Percentiles rank a stretch among this genome's conserved stretches.
Evolutionary conservation across 2,113 vertebrate species (phyloP).

Genomic region (Mus musculus): DNA sequence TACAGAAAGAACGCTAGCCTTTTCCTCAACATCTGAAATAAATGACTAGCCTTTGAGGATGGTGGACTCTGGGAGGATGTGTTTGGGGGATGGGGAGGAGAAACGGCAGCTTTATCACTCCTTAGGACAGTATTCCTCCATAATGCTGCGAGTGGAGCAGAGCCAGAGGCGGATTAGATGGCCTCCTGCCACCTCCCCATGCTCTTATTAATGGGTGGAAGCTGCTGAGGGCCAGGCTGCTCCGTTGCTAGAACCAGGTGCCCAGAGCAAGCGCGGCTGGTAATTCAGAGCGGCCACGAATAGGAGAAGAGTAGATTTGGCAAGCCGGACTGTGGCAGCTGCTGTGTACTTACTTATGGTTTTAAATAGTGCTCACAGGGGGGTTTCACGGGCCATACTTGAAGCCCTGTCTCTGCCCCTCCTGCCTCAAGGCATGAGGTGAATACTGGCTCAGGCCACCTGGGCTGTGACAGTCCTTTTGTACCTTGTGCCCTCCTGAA

Average conservation of each 20-base stretch:
- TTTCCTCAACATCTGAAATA: not conserved
- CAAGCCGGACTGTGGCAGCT: constrained; percentile 21
- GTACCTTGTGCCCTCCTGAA: not conserved
- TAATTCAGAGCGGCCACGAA: constrained; percentile 18
- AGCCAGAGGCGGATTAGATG: not conserved
- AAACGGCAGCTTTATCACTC: not conserved
- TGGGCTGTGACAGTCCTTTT: not conserved
- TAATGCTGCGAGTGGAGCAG: not conserved
- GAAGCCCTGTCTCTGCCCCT: not conserved
- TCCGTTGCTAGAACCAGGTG: constrained; percentile 55
- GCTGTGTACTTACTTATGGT: constrained; percentile 14
- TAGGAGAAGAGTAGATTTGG: constrained; percentile 44
- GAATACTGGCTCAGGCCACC: not conserved
- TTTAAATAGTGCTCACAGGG: constrained; percentile 3
- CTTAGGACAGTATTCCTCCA: not conserved
- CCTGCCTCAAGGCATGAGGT: not conserved
- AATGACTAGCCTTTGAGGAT: not conserved
- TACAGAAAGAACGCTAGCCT: not conserved
- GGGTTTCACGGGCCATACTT: not conserved
- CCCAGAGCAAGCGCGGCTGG: not conserved
- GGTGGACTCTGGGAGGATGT: constrained; percentile 40
- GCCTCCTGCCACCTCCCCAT: not conserved
- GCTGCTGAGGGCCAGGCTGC: not conserved
- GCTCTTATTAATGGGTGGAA: not conserved
- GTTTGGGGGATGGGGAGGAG: not conserved